Conservation (phyloP, 2,113 vertebrate species). For the Apeltes quadracus region DNA sequence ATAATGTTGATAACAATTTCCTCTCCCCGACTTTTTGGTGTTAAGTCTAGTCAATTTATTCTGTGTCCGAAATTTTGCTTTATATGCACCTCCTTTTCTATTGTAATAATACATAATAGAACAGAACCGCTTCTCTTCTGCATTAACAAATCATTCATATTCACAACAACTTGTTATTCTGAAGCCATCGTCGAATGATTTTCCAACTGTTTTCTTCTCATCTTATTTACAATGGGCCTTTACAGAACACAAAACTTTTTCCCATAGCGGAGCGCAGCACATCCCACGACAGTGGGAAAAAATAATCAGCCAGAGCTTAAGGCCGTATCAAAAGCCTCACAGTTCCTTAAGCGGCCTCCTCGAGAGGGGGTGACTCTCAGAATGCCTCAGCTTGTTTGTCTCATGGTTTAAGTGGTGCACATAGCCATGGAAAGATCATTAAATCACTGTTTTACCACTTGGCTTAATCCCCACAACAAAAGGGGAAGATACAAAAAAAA, state of each 20-base stretch:
- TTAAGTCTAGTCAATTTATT: neutral
- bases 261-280: conserved; percentile 69
- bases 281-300: conserved; percentile 70
- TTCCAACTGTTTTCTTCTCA: conserved; percentile 63
- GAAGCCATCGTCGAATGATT: conserved; percentile 59
- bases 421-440: conserved; percentile 83
- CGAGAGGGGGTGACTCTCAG: conserved; percentile 77
- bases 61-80: accelerated
- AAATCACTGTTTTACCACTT: conserved; percentile 87
- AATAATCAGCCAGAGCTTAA: conserved; percentile 71
- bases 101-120: neutral
- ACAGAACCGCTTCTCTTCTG: conserved; percentile 10
- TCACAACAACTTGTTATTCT: conserved; percentile 40
- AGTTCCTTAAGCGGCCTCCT: conserved; percentile 75
- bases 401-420: conserved; percentile 79
- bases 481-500: conserved; percentile 71
- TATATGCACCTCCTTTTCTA: neutral
- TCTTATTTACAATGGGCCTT: conserved; percentile 67
- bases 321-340: conserved; percentile 73
- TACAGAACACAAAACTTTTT: conserved; percentile 72
- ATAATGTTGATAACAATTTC: neutral
- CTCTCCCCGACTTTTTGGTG: neutral
- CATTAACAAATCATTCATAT: conserved; percentile 42
- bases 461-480: conserved; percentile 80
- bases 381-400: conserved; percentile 77